phyloP scores from a whole-genome alignment of 2,113 vertebrate species.

The Tapirus terrestris region DNA sequence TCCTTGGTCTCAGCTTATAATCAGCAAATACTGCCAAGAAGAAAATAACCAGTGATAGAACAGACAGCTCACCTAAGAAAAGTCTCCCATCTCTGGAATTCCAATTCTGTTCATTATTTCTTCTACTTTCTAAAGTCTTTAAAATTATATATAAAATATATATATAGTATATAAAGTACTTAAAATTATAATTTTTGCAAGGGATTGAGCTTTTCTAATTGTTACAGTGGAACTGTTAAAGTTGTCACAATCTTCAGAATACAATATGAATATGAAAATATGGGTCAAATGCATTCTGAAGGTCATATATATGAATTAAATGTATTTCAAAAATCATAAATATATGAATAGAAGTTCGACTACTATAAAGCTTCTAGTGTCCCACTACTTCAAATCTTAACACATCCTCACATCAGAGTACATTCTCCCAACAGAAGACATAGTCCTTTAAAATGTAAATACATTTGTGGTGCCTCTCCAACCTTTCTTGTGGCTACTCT shows the following conservation, averaged over 20 bases:
- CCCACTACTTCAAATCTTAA: not conserved
- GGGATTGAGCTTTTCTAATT: not conserved
- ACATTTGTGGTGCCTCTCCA: not conserved
- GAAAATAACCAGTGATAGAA: not conserved
- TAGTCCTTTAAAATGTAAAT: not conserved
- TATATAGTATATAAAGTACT: not conserved
- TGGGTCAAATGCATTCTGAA: not conserved
- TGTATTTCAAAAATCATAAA: not conserved
- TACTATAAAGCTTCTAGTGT: not conserved
- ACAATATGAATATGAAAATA: not conserved
- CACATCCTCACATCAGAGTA: not conserved
- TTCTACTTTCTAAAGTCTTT: not conserved
- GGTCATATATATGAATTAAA: not conserved
- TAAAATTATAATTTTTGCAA: not conserved
- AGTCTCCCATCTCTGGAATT: not conserved
- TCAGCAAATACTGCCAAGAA: not conserved
- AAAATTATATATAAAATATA: not conserved
- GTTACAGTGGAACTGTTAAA: not conserved
- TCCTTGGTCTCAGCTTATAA: not conserved
- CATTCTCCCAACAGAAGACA: not conserved
- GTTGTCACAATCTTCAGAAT: not conserved
- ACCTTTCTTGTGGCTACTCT: not conserved
- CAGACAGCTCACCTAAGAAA: not conserved
- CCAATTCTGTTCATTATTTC: not conserved
- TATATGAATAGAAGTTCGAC: not conserved